phyloP scores from a whole-genome alignment of 2,113 vertebrate genomes.

The Diadophis punctatus region DNA sequence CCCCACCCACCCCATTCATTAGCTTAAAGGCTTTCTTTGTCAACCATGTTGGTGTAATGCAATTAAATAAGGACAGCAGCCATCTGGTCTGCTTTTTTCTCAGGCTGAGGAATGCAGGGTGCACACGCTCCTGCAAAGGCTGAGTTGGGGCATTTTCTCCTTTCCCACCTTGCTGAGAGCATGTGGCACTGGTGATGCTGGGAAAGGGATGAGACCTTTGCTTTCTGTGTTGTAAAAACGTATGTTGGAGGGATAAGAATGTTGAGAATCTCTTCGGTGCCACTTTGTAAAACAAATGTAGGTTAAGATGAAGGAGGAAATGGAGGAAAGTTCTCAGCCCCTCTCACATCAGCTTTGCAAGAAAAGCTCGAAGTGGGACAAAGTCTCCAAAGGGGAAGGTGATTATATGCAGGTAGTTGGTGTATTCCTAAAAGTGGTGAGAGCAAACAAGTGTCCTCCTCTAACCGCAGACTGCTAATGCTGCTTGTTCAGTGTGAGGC shows the following conservation, averaged over 20 bases:
- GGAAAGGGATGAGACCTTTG: neutral
- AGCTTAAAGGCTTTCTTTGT: neutral
- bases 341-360: too few relatives aligned
- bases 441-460: accelerated
- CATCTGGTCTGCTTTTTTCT: slow-evolving; percentile 20
- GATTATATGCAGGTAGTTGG: neutral
- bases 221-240: neutral
- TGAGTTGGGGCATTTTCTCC: neutral
- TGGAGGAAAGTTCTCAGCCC: neutral
- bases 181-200: too few relatives aligned
- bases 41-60: neutral
- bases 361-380: neutral
- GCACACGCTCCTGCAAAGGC: neutral
- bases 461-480: slow-evolving; percentile 27
- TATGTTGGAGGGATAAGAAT: neutral
- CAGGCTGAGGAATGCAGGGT: neutral
- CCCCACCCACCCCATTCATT: neutral
- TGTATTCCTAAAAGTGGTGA: neutral
- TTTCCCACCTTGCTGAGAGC: neutral
- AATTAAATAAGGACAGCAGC: slow-evolving; percentile 25
- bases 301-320: neutral
- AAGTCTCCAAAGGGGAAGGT: neutral
- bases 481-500: neutral
- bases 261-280: neutral
- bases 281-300: neutral